These are phyloP conservation scores for Callionymus lyra DNA, from an alignment of 2,113 vertebrate genomes.

Conservation along the genomic window DNA sequence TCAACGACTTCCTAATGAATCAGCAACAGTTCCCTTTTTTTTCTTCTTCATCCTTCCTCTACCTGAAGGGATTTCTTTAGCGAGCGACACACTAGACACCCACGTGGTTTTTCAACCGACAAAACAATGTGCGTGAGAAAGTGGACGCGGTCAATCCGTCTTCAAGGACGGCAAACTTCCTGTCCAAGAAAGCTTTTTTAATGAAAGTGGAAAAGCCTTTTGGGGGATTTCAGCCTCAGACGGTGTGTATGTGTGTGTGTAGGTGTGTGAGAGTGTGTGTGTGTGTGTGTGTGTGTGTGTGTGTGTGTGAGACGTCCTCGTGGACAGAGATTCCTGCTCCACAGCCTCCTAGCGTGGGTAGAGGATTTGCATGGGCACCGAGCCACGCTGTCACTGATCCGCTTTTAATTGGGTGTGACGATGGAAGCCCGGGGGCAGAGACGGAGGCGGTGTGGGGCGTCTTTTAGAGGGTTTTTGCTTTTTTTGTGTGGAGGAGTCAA, in stretches of 20 bases:
- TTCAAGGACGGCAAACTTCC: slow-evolving; percentile 2
- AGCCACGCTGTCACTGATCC: slow-evolving; percentile 51
- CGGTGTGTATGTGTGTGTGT: slow-evolving; percentile 11
- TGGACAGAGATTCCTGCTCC: slow-evolving; percentile 27
- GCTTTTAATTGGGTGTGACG: slow-evolving; percentile 61
- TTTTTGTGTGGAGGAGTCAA: not conserved
- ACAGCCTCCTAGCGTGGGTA: slow-evolving; percentile 35
- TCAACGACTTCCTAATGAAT: slow-evolving; percentile 33
- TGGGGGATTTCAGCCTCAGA: slow-evolving; percentile 1
- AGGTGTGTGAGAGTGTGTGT: not conserved
- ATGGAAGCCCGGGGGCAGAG: slow-evolving; percentile 12
- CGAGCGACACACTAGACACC: slow-evolving; percentile 17
- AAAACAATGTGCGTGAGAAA: slow-evolving; percentile 8
- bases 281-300: slow-evolving; percentile 11
- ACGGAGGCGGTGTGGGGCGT: not conserved
- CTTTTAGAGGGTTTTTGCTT: too few relatives aligned
- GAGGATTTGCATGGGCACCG: slow-evolving; percentile 62
- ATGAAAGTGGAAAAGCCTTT: slow-evolving; percentile 1
- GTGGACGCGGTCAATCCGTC: slow-evolving; percentile 1
- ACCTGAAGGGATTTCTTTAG: slow-evolving; percentile 38
- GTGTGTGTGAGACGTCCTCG: slow-evolving; percentile 44
- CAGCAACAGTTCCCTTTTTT: slow-evolving; percentile 35
- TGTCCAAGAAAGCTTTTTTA: slow-evolving; percentile 2
- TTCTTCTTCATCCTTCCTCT: not conserved
- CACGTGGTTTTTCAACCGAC: slow-evolving; percentile 20